Evolutionary conservation across 1,140 invertebrate species (phyloP).

Genomic region (Mercenaria mercenaria): DNA sequence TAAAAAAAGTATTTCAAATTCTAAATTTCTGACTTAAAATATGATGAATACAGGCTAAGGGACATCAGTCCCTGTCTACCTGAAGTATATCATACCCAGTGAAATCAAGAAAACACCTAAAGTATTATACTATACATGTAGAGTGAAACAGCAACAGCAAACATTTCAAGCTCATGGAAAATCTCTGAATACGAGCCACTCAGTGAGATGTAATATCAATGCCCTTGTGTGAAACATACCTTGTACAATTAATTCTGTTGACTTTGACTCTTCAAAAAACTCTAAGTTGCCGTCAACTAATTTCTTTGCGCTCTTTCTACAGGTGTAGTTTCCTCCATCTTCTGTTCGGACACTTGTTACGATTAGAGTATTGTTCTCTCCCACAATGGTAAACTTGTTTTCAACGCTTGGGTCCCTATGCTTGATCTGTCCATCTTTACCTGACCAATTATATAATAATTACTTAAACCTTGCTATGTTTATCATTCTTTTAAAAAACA

Average conservation of each 20-base stretch:
- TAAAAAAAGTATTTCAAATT: too few relatives aligned
- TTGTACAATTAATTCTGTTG: constrained; percentile 56
- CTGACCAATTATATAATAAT: background rate
- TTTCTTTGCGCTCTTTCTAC: constrained; percentile 38
- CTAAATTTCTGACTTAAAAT: too few relatives aligned
- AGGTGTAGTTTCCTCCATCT: constrained; percentile 35
- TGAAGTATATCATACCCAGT: too few relatives aligned
- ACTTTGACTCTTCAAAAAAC: constrained; percentile 3
- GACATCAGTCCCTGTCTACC: too few relatives aligned
- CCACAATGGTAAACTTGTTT: constrained; percentile 36
- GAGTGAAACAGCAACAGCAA: background rate
- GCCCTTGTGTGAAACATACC: background rate
- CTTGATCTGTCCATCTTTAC: background rate
- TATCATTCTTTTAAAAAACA: too few relatives aligned
- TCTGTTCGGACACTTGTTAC: background rate
- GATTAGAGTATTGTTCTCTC: constrained; percentile 6
- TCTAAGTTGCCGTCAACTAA: background rate
- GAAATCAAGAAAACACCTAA: too few relatives aligned
- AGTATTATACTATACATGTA: too few relatives aligned
- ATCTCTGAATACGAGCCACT: background rate
- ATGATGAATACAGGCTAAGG: too few relatives aligned
- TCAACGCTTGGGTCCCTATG: background rate
- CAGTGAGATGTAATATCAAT: background rate
- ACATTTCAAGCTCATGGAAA: background rate
- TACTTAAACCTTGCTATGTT: too few relatives aligned